phyloP scores from a whole-genome alignment of 1,140 invertebrate genomes.

The Meloidogyne hapla region DNA sequence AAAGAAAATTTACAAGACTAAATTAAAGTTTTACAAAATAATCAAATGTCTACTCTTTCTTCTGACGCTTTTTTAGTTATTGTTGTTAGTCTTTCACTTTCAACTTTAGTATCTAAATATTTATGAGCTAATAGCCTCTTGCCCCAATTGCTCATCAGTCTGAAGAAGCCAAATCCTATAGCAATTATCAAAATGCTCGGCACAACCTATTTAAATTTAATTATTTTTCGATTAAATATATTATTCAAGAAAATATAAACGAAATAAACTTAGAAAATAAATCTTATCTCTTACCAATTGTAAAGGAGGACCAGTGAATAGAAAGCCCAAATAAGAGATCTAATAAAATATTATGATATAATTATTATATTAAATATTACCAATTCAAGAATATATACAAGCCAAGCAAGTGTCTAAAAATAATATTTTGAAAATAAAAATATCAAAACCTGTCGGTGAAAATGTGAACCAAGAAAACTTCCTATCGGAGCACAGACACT shows the following conservation, averaged over 20 bases:
- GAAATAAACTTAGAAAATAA: too few relatives aligned
- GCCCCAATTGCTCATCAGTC: constrained; percentile 38
- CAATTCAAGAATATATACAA: constrained; percentile 58
- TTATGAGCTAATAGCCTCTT: constrained; percentile 31
- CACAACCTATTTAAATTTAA: constrained; percentile 26
- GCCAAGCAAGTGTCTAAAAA: constrained; percentile 53
- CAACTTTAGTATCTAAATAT: background rate
- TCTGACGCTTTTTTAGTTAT: constrained; percentile 23
- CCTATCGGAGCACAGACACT: constrained; percentile 59
- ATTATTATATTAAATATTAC: constrained; percentile 4
- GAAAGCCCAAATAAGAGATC: constrained; percentile 57
- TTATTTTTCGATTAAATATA: too few relatives aligned
- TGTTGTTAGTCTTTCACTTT: background rate
- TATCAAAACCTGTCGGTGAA: constrained; percentile 57
- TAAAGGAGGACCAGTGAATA: constrained; percentile 47
- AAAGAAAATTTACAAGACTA: background rate
- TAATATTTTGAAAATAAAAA: background rate
- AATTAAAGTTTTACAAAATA: background rate
- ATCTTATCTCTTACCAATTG: constrained; percentile 26
- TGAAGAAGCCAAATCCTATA: constrained; percentile 56
- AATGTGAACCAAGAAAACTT: constrained; percentile 61
- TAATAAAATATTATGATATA: background rate
- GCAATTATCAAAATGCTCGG: constrained; percentile 44
- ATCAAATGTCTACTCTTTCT: constrained; percentile 4
- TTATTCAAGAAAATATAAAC: too few relatives aligned